Base-by-base conservation (phyloP, 2,888 invertebrate genomes). In the Embidobia sp. region DNA sequence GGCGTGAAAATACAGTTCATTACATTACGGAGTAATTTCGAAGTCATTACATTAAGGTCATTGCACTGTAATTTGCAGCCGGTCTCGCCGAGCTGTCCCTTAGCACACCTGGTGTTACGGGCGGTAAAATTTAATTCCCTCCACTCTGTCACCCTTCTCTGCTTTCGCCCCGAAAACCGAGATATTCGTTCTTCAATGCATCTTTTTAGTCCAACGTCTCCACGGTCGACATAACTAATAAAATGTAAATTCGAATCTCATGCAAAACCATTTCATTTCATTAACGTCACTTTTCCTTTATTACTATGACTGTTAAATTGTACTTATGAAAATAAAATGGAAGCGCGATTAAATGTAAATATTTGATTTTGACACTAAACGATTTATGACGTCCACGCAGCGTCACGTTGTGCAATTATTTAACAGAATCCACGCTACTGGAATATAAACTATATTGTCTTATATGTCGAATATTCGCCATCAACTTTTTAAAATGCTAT, bases 91-190 rank as follows among this genome's bases (percentile, higher is more conserved):
- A 70, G 48, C 64, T 72, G 81, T 81, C 79, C 82, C 82, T 80
- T 63, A 77, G 78, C 80, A 77, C 85, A 85, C 84, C 85, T 85
- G 85, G 84, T 74, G 79, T 80, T 77, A 72, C 74, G 76, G 69
- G 67, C 40, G 57, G 49, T 73, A 66, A 77, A 74, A 77, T 67
- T 66, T 67, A 73, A 77, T 77, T 73, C 64, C 73, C 67, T 63
- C 55, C 49, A 42, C 66, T 67, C 75, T 63, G 67, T 63, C 42
- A 57, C 35, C 46, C 48, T 72, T 66, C 78, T 75, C 70, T 69
- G 57, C 69, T 40, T 53, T 61, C 64, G 11, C 35, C 67, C 78
- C 74, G 42, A 70, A 77, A 76, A 59, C 77, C 70, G 78, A 77
- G 73, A 67, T 73, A 73, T 69, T 63, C 53, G 61, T 77, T 77